Percentiles rank a stretch among this genome's conserved stretches.
These are phyloP conservation scores for Drosophila ironensis DNA, from an alignment of 1,140 invertebrate genomes.

Conservation along the genomic window DNA sequence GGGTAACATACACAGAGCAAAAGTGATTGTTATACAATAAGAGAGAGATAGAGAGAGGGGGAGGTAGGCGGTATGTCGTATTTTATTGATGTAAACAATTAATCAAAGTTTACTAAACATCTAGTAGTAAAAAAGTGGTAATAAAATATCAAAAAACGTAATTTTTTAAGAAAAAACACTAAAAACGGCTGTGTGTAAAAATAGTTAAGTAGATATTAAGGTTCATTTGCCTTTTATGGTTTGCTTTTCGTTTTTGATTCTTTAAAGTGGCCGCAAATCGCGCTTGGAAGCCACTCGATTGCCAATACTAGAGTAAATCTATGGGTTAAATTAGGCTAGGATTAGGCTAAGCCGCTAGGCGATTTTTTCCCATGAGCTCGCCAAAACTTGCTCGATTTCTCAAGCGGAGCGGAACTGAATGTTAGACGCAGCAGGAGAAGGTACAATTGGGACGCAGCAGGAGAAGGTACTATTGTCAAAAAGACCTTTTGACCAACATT, in stretches of 20 bases:
- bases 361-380: conserved; percentile 56
- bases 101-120: conserved; percentile 57
- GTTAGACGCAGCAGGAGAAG: conserved; percentile 59
- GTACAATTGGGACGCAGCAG: neutral
- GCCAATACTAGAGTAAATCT: conserved; percentile 37
- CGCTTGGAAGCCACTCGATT: conserved; percentile 61
- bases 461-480: too few species aligned
- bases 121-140: conserved; percentile 42
- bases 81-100: conserved; percentile 76
- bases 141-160: conserved; percentile 67
- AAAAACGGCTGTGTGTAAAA: conserved; percentile 53
- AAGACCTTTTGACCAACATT: too few species aligned
- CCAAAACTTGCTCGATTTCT: conserved; percentile 10
- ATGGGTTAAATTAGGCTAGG: conserved; percentile 56
- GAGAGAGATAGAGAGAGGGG: conserved; percentile 19
- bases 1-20: conserved; percentile 13
- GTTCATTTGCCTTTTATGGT: conserved; percentile 14
- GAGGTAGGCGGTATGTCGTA: conserved; percentile 59
- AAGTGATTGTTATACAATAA: conserved; percentile 4
- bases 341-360: conserved; percentile 49
- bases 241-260: conserved; percentile 13
- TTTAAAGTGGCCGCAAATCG: conserved; percentile 57
- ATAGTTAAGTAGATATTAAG: conserved; percentile 61
- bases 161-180: conserved; percentile 32
- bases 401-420: conserved; percentile 51